Conservation (phyloP, 2,888 invertebrate genomes). For the Drosophila vallismaia region DNA sequence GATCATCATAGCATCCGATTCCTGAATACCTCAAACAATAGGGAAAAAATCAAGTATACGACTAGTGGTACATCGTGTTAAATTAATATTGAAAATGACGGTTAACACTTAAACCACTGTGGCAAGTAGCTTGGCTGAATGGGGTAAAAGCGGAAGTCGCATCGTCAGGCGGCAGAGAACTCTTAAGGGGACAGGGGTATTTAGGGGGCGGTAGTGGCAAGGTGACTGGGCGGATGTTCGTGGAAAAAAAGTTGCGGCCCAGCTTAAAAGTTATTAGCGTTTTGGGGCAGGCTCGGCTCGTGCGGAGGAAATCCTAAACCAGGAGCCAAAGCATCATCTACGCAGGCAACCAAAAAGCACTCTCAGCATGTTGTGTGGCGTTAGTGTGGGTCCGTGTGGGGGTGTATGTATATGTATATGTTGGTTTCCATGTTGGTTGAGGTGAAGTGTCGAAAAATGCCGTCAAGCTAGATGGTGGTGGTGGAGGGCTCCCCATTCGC, state of each 20-base stretch:
- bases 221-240: conserved; percentile 39
- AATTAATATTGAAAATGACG: too few species aligned
- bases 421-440: conserved; percentile 32
- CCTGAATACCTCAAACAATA: too few species aligned
- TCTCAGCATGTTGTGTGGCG: conserved; percentile 13
- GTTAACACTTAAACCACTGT: conserved; percentile 28
- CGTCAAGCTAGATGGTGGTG: conserved; percentile 35
- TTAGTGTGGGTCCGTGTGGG: not conserved
- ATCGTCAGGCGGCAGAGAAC: conserved; percentile 63
- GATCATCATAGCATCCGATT: not conserved
- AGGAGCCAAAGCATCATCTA: conserved; percentile 15
- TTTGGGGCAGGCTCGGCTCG: conserved; percentile 48
- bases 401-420: conserved; percentile 17
- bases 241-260: conserved; percentile 63
- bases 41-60: not conserved
- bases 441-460: conserved; percentile 72
- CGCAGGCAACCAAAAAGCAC: conserved; percentile 41
- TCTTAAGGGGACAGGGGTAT: conserved; percentile 4
- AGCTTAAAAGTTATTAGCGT: conserved; percentile 80
- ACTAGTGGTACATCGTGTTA: not conserved
- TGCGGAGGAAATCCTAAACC: conserved; percentile 31
- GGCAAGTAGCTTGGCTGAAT: conserved; percentile 59
- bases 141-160: conserved; percentile 75
- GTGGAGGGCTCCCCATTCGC: conserved; percentile 49
- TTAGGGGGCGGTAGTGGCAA: not conserved